Percentiles rank a stretch among this genome's conserved stretches.
Conservation (phyloP, 2,888 invertebrate genomes). For the Tetranychus truncatus region DNA sequence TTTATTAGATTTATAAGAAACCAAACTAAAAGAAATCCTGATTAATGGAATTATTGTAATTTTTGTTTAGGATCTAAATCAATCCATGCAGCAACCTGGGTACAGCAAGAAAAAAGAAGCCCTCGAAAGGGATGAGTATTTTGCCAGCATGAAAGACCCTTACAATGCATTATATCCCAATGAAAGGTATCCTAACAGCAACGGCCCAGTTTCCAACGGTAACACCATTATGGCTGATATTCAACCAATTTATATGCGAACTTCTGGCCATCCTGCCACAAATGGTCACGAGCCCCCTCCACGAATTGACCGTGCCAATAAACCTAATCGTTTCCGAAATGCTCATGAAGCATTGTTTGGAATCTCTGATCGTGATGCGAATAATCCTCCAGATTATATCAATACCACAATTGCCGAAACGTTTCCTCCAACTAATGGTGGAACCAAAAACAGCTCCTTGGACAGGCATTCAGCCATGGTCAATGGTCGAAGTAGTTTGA, state of each 20-base stretch:
- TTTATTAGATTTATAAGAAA: not conserved
- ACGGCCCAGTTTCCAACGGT: too few relatives aligned
- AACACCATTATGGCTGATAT: not conserved
- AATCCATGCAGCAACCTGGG: slow-evolving; percentile 16
- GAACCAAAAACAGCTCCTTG: not conserved
- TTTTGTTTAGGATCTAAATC: slow-evolving; percentile 18
- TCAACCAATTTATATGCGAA: slow-evolving; percentile 16
- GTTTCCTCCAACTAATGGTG: not conserved
- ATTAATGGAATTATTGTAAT: not conserved
- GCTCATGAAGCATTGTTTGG: slow-evolving; percentile 28
- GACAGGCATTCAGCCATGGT: not conserved
- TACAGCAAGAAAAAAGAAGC: slow-evolving; percentile 12
- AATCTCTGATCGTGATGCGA: slow-evolving; percentile 20
- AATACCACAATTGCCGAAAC: slow-evolving; percentile 21
- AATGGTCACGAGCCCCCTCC: slow-evolving; percentile 54
- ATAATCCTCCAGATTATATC: slow-evolving; percentile 25
- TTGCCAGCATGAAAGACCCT: slow-evolving; percentile 14
- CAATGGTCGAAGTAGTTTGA: slow-evolving; percentile 12
- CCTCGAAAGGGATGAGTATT: slow-evolving; percentile 18
- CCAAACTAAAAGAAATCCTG: too few relatives aligned
- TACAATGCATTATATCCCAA: slow-evolving; percentile 14
- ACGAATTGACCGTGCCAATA: slow-evolving; percentile 53
- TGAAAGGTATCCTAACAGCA: slow-evolving; percentile 8
- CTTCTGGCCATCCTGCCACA: slow-evolving; percentile 10
- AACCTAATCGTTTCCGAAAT: slow-evolving; percentile 41